Evolutionary conservation across 1,140 invertebrate species (phyloP), one percentile per base, ranked within the genome.

Genomic region (Ylistrum balloti): DNA sequence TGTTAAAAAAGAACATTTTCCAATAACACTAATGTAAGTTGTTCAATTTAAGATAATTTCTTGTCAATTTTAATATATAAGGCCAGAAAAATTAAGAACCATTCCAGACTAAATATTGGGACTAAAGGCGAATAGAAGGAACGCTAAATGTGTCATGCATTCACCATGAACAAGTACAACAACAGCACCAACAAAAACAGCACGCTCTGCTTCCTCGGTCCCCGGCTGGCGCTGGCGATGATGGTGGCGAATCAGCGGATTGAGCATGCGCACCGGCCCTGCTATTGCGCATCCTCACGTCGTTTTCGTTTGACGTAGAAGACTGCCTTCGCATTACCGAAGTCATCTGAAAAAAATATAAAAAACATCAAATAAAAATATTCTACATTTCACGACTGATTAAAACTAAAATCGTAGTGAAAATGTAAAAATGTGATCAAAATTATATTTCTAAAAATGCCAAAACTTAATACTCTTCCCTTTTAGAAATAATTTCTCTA

Each of bases 151-250:
- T 88, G 91, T 89, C 91, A 90, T 92, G 91, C 91, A 92, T 92
- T 92, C 91, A 93, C 93, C 93, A 93, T 93, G 93, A 93, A 92
- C 93, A 93, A 93, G 93, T 93, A 93, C 93, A 93, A 93, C 93
- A 93, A 93, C 93, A 93, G 93, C 93, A 95, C 94, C 94, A 95
- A 94, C 94, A 95, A 93, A 95, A 94, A 90, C 94, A 95, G 94
- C 94, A 95, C 88, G 92, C 94, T 56, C 93, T 91, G 33, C 93
- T 92, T 32, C 90, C 91, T 91, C 93, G 87, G 85, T 92, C 93
- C 56, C 93, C 91, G 85, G 88, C 88, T 33, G 86, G 86, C 33
- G 90, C 88, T 41, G 93, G 93, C 88, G 93, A 94, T 33, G 94
- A 93, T 41, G 94, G 94, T 85, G 94, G 94, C 41, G 93, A 93